Percentiles rank a stretch among this genome's conserved stretches.
These are phyloP conservation scores for Thinocorus orbignyianus DNA, from an alignment of 2,113 vertebrate species.

Conservation along the genomic window DNA sequence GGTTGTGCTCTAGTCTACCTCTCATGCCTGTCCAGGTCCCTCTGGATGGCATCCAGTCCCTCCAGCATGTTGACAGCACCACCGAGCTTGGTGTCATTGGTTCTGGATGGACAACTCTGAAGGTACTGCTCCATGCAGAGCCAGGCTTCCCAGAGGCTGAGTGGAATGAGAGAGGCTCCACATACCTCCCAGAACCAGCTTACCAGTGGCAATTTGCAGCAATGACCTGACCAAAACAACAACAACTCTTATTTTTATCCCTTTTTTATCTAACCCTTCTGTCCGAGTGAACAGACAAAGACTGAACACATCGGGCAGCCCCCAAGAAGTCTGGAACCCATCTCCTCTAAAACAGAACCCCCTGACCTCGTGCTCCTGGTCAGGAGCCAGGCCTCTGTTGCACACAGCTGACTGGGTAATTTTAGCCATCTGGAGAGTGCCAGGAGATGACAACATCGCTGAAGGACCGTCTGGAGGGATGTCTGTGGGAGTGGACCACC, in stretches of 20 bases:
- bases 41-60: too few species aligned
- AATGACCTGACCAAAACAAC: not conserved
- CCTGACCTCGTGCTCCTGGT: rapidly evolving
- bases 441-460: not conserved
- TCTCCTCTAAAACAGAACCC: not conserved
- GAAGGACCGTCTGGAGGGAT: not conserved
- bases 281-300: not conserved
- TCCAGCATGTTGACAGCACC: too few species aligned
- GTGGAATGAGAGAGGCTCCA: not conserved
- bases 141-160: not conserved
- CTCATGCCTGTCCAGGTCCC: too few species aligned
- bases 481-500: not conserved
- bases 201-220: not conserved
- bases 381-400: not conserved
- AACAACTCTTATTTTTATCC: not conserved
- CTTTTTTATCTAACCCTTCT: not conserved
- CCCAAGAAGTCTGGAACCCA: not conserved
- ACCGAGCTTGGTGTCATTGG: too few species aligned
- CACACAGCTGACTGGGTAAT: not conserved
- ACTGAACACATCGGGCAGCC: rapidly evolving
- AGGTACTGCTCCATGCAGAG: not conserved
- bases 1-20: too few species aligned
- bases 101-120: rapidly evolving
- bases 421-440: not conserved
- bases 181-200: not conserved